Percentiles rank a stretch among this genome's conserved stretches.
Conservation (phyloP, 2,797 vertebrate species). For the Selene dorsalis region DNA sequence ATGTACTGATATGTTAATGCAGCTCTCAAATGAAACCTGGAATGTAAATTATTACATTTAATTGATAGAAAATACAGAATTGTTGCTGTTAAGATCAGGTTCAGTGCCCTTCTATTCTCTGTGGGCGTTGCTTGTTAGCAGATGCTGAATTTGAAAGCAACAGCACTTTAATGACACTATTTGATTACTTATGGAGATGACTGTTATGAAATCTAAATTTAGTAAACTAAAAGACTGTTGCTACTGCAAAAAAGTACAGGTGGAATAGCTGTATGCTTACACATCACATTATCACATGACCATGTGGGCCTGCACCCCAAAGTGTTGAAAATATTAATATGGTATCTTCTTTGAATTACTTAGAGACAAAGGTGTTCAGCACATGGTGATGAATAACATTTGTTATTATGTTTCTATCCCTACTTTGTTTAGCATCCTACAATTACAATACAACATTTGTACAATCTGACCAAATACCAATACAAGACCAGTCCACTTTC, state of each 20-base stretch:
- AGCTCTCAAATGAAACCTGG: background rate
- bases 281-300: too few species aligned
- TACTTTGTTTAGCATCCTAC: background rate
- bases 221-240: background rate
- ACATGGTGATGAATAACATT: background rate
- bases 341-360: background rate
- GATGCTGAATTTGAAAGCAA: background rate
- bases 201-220: background rate
- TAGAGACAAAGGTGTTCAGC: background rate
- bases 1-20: slow-evolving; percentile 3
- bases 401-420: background rate
- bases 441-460: too few species aligned
- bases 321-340: background rate
- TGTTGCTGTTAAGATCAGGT: background rate
- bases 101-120: background rate
- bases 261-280: background rate
- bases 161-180: slow-evolving; percentile 4
- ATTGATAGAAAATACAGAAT: background rate
- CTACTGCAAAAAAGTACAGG: background rate
- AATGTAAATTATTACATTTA: background rate
- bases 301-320: background rate
- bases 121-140: background rate
- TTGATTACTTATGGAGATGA: background rate
- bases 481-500: background rate
- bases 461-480: background rate